Evolutionary conservation across 1,140 invertebrate genomes (phyloP), one percentile per base, ranked within the genome.

Genomic region (Dinothrombium tinctorium): DNA sequence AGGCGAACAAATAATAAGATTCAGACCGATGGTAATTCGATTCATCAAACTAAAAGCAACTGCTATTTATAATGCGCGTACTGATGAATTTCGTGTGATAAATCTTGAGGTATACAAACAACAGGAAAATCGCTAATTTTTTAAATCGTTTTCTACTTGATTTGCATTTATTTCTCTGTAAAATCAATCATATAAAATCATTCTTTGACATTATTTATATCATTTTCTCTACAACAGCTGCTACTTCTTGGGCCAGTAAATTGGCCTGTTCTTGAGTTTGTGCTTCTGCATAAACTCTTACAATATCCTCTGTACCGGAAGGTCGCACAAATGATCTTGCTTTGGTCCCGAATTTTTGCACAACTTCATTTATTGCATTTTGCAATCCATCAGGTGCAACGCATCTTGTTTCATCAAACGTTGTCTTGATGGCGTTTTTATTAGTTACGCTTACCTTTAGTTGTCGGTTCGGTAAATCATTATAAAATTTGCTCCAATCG

Each of bases 281-380:
- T 5, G 86, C 84, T 64, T 99, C 92, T 0, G 87, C 82, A 63
- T 96, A 98, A 0, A 99, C 73, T 42, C 94, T 65, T 2, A 98
- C 79, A 22, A 95, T 64, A 60, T 96, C 83, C 64, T 99, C 94
- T 19, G 94, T 99, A 28, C 92, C 92, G 0, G 89, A 96, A 1
- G 92, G 79, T 43, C 90, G 76, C 43, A 43, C 49, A 51, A 40
- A 38, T 37, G 22, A 41, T 40, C 41, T 20, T 19, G 31, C 21
- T 11, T 49, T 28, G 23, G 14, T 32, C 36, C 36, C 36, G 41
- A 51, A 83, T 42, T 69, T 67, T 0, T 58, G 48, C 2, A 82
- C 74, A 1, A 76, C 45, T 43, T 63, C 55, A 56, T 94, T 69
- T 42, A 98, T 83, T 48, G 67, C 67, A 5, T 64, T 56, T 61